Percentiles rank a stretch among this genome's conserved stretches.
These are phyloP conservation scores for Tragopan temminckii DNA, from an alignment of 2,797 vertebrate species.

Conservation along the genomic window DNA sequence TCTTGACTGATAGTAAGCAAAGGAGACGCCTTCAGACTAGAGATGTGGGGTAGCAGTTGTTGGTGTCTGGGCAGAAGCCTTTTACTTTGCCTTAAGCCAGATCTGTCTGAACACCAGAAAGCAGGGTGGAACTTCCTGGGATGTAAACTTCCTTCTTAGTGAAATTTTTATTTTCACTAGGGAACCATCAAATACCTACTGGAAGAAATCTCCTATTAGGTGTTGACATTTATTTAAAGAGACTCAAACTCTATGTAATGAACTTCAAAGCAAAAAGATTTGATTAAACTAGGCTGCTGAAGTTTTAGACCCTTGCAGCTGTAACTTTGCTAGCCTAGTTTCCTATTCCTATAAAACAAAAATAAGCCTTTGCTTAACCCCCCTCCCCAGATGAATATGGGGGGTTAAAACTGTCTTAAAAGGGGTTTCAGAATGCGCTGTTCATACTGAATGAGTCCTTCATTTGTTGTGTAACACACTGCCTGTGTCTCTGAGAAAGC, in stretches of 20 bases:
- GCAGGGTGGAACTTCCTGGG: background rate
- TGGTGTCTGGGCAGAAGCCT: background rate
- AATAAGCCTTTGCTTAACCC: background rate
- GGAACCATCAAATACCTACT: background rate
- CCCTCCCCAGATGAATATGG: background rate
- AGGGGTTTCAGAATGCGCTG: background rate
- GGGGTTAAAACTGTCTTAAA: background rate
- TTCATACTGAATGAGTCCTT: background rate
- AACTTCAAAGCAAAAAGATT: background rate
- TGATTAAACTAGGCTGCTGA: background rate
- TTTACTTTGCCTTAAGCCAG: background rate
- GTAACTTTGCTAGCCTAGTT: background rate
- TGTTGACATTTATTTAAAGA: background rate
- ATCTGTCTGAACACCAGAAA: background rate
- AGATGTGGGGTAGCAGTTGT: background rate
- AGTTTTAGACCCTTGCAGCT: background rate
- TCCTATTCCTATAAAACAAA: background rate
- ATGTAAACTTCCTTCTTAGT: background rate
- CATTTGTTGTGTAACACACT: slow-evolving; percentile 20
- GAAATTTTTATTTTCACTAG: background rate
- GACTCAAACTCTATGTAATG: background rate
- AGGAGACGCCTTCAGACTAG: background rate
- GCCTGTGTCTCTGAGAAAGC: background rate
- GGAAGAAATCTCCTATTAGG: background rate
- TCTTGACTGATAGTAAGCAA: background rate